phyloP scores from a whole-genome alignment of 2,888 invertebrate species.

The Elysia crispata region DNA sequence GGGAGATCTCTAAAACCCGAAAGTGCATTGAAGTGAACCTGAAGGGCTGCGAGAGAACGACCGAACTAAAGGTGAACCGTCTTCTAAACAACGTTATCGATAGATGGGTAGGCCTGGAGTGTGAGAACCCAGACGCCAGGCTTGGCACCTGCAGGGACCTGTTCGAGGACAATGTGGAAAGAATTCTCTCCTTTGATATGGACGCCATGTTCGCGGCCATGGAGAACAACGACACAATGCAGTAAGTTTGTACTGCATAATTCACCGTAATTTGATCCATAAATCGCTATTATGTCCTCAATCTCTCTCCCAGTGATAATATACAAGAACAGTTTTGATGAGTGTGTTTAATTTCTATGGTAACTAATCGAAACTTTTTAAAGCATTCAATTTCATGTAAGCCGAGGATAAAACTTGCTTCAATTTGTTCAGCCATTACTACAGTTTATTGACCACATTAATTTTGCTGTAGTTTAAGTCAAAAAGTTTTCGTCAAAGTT shows the following conservation, averaged over 20 bases:
- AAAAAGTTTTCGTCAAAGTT: too few relatives aligned
- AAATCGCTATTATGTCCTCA: too few relatives aligned
- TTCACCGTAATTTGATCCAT: too few relatives aligned
- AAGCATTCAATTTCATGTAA: too few relatives aligned
- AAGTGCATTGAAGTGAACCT: constrained; percentile 34
- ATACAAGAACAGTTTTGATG: too few relatives aligned
- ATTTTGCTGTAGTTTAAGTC: too few relatives aligned
- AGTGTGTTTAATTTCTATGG: too few relatives aligned
- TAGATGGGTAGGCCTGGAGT: constrained; percentile 22
- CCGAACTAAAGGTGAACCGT: neutral
- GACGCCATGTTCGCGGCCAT: neutral
- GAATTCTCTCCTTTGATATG: neutral
- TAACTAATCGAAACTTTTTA: too few relatives aligned
- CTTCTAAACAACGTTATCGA: constrained; percentile 16
- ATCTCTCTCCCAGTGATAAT: too few relatives aligned
- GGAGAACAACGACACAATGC: neutral
- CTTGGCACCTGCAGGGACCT: neutral
- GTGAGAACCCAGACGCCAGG: constrained; percentile 27
- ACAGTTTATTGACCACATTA: too few relatives aligned
- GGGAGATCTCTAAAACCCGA: constrained; percentile 18
- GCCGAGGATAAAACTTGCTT: too few relatives aligned
- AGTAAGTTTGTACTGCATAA: constrained; percentile 21
- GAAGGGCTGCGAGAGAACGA: constrained; percentile 28
- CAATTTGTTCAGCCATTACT: too few relatives aligned
- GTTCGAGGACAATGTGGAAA: constrained; percentile 11